Percentiles rank a stretch among this genome's conserved stretches.
Conservation (phyloP, 2,113 vertebrate genomes). For the Trochalopteron elliotii region DNA sequence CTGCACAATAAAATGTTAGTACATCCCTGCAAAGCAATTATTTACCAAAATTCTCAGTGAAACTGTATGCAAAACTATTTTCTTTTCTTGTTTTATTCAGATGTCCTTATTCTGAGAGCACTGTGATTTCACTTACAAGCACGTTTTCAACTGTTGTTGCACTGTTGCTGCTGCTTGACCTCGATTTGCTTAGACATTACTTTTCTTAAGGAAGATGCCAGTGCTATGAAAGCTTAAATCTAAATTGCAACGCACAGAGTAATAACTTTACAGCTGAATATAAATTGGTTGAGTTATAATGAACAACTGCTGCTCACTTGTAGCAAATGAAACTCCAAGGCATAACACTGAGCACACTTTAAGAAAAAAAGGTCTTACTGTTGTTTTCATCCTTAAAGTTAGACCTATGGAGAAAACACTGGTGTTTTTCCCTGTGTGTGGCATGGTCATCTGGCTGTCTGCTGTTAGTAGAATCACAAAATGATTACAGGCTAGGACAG, state of each 20-base stretch:
- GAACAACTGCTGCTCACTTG: neutral
- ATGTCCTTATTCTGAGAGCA: neutral
- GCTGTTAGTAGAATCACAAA: neutral
- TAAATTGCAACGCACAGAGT: neutral
- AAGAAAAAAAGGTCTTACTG: neutral
- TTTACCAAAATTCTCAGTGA: neutral
- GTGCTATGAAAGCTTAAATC: neutral
- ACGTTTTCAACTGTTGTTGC: neutral
- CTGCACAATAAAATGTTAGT: neutral
- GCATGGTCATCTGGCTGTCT: neutral
- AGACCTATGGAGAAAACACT: neutral
- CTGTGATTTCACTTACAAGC: neutral
- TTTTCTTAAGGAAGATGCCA: neutral
- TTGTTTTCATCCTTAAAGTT: neutral
- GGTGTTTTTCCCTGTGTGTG: neutral
- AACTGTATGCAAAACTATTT: neutral
- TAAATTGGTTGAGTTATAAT: neutral
- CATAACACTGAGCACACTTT: neutral
- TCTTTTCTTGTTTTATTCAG: neutral
- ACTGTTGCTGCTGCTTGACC: neutral
- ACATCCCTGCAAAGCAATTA: neutral
- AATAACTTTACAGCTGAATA: neutral
- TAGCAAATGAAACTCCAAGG: neutral
- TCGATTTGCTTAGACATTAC: neutral
- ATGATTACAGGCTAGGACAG: neutral